Evolutionary conservation across 37 sponge, comb jelly and placozoan genomes (phyloP).

Genomic region (Chondrilla cf. caribensis): DNA sequence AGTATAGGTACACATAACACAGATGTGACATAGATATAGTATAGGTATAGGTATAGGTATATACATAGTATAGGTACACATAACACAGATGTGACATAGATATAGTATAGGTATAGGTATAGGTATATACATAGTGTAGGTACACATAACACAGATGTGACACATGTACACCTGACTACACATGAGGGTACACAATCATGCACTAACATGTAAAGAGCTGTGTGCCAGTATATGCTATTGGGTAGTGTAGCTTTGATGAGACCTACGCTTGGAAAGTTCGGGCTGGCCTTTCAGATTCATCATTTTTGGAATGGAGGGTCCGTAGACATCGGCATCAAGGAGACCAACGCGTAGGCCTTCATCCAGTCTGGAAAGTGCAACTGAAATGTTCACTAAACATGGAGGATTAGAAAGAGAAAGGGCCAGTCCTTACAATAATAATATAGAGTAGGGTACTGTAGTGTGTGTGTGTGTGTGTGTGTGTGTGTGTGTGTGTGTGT

Average conservation of each 20-base stretch:
- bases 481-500: conserved; percentile 1
- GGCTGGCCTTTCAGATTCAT: conserved; percentile 88
- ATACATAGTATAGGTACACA: too few relatives aligned
- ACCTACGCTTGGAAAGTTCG: conserved; percentile 72
- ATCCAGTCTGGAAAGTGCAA: conserved; percentile 22
- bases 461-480: conserved; percentile 2
- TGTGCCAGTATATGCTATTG: not conserved
- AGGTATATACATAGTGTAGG: too few relatives aligned
- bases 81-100: too few relatives aligned
- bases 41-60: too few relatives aligned
- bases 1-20: too few relatives aligned
- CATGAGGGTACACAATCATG: not conserved
- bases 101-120: too few relatives aligned
- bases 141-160: too few relatives aligned
- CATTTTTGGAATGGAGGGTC: conserved; percentile 92
- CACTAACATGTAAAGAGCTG: not conserved
- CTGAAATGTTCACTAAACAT: conserved; percentile 47
- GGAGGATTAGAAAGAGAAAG: too few relatives aligned
- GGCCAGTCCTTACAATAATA: too few relatives aligned
- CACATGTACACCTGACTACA: too few relatives aligned
- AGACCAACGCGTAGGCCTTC: conserved; percentile 76
- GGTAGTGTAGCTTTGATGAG: not conserved
- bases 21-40: too few relatives aligned
- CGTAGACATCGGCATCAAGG: conserved; percentile 98
- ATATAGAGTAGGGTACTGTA: too few relatives aligned